Percentiles rank a stretch among this genome's conserved stretches.
Evolutionary conservation across 2,797 vertebrate species (phyloP).

Genomic region (Tenualosa thibaudeaui): DNA sequence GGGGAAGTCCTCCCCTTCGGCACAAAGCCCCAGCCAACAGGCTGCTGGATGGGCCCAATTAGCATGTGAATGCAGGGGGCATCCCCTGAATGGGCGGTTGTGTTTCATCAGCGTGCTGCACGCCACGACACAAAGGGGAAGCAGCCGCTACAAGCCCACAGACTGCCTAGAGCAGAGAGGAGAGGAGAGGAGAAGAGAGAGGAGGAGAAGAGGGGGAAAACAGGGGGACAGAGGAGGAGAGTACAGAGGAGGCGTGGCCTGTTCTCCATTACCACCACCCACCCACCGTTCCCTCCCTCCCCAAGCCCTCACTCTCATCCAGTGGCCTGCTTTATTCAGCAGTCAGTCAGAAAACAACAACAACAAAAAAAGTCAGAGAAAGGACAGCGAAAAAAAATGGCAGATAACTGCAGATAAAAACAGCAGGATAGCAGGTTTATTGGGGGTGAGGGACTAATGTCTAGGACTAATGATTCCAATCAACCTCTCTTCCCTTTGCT

Average conservation of each 20-base stretch:
- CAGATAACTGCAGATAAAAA: not conserved
- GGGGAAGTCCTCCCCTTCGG: slow-evolving; percentile 7
- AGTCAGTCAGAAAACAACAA: not conserved
- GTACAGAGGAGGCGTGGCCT: not conserved
- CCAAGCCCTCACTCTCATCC: not conserved
- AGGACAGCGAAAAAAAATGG: not conserved
- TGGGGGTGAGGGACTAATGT: not conserved
- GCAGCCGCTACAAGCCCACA: slow-evolving; percentile 30
- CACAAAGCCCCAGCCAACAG: slow-evolving; percentile 47
- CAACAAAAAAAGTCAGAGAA: not conserved
- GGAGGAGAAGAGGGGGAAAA: slow-evolving; percentile 17
- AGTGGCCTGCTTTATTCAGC: not conserved
- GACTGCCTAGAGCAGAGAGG: slow-evolving; percentile 45
- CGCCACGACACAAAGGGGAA: slow-evolving; percentile 23
- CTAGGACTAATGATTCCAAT: not conserved
- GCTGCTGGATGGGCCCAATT: slow-evolving; percentile 48
- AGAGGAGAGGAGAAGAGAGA: slow-evolving; percentile 12
- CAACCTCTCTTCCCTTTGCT: not conserved
- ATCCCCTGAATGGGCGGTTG: slow-evolving; percentile 46
- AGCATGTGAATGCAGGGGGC: slow-evolving; percentile 54
- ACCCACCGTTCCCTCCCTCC: not conserved
- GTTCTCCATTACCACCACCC: not conserved
- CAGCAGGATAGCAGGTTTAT: not conserved
- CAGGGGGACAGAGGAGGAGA: not conserved
- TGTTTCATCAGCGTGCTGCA: slow-evolving; percentile 26